Evolutionary conservation across 2,888 invertebrate genomes (phyloP).

Genomic region (Fragum whitleyi): DNA sequence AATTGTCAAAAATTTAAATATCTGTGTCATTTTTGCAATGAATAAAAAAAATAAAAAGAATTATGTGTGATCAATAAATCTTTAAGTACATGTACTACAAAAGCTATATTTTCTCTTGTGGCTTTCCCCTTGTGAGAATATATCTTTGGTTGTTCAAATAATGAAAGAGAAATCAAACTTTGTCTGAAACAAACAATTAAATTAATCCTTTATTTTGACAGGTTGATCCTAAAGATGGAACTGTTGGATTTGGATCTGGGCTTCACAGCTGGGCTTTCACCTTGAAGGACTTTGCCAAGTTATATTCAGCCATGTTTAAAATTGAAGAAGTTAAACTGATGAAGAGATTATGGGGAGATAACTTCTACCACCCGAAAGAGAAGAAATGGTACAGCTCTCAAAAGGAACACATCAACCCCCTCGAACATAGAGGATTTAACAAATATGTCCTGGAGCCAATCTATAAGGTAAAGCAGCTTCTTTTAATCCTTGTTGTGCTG

Average conservation of each 20-base stretch:
- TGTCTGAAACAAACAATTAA: too few species aligned
- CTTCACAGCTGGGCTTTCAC: slow-evolving; percentile 99
- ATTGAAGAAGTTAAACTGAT: slow-evolving; percentile 95
- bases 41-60: too few species aligned
- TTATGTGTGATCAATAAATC: too few species aligned
- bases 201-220: too few species aligned
- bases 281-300: slow-evolving; percentile 99
- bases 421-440: slow-evolving; percentile 93
- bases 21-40: too few species aligned
- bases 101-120: too few species aligned
- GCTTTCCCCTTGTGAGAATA: too few species aligned
- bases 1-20: too few species aligned
- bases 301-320: slow-evolving; percentile 99
- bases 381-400: slow-evolving; percentile 94
- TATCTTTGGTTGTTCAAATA: too few species aligned
- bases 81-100: too few species aligned
- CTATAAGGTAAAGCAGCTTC: slow-evolving; percentile 93
- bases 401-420: slow-evolving; percentile 29
- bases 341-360: slow-evolving; percentile 98
- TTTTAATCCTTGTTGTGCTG: too few species aligned
- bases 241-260: slow-evolving; percentile 99
- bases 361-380: slow-evolving; percentile 98
- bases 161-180: too few species aligned
- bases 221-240: slow-evolving; percentile 98
- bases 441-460: slow-evolving; percentile 99